Base-by-base conservation (phyloP, 1,140 invertebrate genomes). In the Neodiprion fabricii region DNA sequence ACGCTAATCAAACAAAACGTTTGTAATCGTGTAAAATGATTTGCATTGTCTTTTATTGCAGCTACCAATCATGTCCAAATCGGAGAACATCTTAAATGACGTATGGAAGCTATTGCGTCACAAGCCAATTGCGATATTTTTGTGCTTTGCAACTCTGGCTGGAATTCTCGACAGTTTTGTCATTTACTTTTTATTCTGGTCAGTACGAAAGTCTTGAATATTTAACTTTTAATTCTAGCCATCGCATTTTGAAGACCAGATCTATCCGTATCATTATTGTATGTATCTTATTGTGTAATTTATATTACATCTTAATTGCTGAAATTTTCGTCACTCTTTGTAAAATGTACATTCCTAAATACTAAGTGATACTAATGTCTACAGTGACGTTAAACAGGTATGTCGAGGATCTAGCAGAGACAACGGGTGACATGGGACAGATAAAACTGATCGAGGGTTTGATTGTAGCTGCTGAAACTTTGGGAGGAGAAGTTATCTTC, bases 111-210 rank as follows among this genome's bases (percentile, higher is more conserved):
- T 95, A 9, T 81, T 95, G 14, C 90, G 87, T 40, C 87, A 92
- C 70, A 91, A 91, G 10, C 84, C 91, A 0, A 92, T 94, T 1
- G 76, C 91, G 0, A 90, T 92, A 47, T 95, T 95, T 82, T 85
- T 95, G 47, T 79, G 89, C 0, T 95, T 94, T 80, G 92, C 94
- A 1, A 91, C 92, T 1, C 88, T 94, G 2, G 93, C 91, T 9
- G 94, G 94, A 9, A 92, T 94, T 12, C 87, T 94, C 50, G 94
- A 95, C 80, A 92, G 94, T 72, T 95, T 95, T 81, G 90, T 95
- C 17, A 92, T 95, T 50, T 95, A 94, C 79, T 95, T 93, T 80
- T 89, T 95, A 84, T 94, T 95, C 80, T 95, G 94, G 94, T 94
- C 87, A 89, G 84, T 85, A 65, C 61, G 67, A 70, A 66, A 65